Percentiles rank a stretch among this genome's conserved stretches.
Conservation (phyloP, 2,113 vertebrate genomes). For the Sporophila hypoxantha region DNA sequence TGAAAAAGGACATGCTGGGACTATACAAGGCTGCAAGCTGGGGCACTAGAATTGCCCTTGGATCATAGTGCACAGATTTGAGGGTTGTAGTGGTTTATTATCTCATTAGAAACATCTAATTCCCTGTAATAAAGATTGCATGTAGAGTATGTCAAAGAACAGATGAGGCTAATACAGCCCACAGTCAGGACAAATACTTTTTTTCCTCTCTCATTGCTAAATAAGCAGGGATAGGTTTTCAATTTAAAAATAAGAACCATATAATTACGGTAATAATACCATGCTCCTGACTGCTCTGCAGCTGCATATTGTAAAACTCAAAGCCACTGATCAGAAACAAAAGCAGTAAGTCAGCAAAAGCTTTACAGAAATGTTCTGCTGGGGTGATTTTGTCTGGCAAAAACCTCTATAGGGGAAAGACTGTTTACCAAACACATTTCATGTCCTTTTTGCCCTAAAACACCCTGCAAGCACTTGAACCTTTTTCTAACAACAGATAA, state of each 20-base stretch:
- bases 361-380: background rate
- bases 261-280: background rate
- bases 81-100: slow-evolving; percentile 53
- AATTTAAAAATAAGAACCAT: slow-evolving; percentile 24
- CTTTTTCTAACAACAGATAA: background rate
- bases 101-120: slow-evolving; percentile 31
- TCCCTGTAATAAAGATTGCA: background rate
- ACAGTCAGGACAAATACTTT: background rate
- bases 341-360: slow-evolving; percentile 14
- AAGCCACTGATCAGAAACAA: slow-evolving; percentile 24
- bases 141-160: background rate
- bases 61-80: slow-evolving; percentile 6
- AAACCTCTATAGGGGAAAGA: background rate
- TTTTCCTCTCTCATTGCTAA: background rate
- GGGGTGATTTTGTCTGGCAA: background rate
- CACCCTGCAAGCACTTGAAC: background rate
- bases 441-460: background rate
- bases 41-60: background rate
- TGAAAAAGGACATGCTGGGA: background rate
- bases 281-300: slow-evolving; percentile 31
- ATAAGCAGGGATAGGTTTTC: slow-evolving; percentile 6
- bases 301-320: slow-evolving; percentile 14
- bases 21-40: background rate
- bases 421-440: background rate
- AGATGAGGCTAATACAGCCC: background rate